These are phyloP conservation scores for Embiotoca jacksoni DNA, from an alignment of 2,113 vertebrate genomes.

Conservation along the genomic window DNA sequence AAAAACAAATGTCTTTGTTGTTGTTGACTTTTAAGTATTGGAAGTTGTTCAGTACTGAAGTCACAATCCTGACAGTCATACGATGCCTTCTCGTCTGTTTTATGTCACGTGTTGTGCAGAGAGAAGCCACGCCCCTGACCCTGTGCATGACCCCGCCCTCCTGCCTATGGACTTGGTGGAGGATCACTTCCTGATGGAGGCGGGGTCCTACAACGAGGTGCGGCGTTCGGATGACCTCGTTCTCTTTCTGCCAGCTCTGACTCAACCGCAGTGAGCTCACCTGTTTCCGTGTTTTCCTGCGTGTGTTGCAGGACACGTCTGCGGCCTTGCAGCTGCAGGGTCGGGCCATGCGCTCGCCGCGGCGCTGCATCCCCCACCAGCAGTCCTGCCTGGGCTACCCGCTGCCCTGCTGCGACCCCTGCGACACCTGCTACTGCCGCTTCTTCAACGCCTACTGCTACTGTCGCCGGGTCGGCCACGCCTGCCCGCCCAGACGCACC, in stretches of 20 bases:
- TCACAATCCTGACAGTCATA: too few species aligned
- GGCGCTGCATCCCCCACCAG: conserved; percentile 91
- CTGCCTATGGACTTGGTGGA: conserved; percentile 79
- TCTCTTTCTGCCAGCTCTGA: too few species aligned
- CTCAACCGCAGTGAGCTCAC: too few species aligned
- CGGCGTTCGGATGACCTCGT: neutral
- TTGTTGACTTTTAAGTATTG: too few species aligned
- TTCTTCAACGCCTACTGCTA: conserved; percentile 97
- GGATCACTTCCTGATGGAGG: conserved; percentile 82
- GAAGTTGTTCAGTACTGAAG: too few species aligned
- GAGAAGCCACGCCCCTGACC: conserved; percentile 65
- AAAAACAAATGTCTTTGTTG: too few species aligned
- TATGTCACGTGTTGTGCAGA: conserved; percentile 36
- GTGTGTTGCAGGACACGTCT: conserved; percentile 73
- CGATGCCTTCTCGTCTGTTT: too few species aligned
- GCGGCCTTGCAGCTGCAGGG: conserved; percentile 77
- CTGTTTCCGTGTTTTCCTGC: too few species aligned
- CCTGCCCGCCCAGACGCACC: conserved; percentile 71
- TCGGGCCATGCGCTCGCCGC: conserved; percentile 88
- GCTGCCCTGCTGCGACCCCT: conserved; percentile 93
- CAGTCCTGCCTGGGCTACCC: conserved; percentile 95
- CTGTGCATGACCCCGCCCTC: conserved; percentile 69
- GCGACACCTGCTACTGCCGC: conserved; percentile 96
- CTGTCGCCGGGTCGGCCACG: conserved; percentile 90
- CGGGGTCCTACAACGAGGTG: conserved; percentile 78